phyloP scores from a whole-genome alignment of 2,888 invertebrate genomes.

The Argynnis bischoffii region DNA sequence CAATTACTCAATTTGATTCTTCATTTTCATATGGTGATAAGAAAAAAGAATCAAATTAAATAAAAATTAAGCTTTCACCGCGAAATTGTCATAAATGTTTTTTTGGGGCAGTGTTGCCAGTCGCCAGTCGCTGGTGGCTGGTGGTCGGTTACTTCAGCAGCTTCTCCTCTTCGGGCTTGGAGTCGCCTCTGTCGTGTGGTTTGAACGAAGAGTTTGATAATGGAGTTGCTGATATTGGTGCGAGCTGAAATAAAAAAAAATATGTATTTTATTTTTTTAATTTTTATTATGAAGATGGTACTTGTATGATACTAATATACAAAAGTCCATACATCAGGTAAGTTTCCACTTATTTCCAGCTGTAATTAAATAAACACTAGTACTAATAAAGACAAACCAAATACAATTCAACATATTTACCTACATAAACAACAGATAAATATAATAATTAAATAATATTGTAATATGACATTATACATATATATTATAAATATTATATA shows the following conservation, averaged over 20 bases:
- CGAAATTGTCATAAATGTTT: slow-evolving; percentile 38
- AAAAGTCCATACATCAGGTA: too few species aligned
- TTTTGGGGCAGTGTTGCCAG: slow-evolving; percentile 37
- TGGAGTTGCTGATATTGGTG: slow-evolving; percentile 60
- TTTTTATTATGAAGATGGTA: too few species aligned
- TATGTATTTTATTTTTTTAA: too few species aligned
- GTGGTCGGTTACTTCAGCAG: slow-evolving; percentile 62
- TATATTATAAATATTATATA: too few species aligned
- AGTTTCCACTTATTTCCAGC: too few species aligned
- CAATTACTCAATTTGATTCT: slow-evolving; percentile 3
- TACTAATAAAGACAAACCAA: too few species aligned
- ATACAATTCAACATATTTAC: too few species aligned
- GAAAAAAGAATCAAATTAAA: slow-evolving; percentile 9
- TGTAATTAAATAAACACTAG: too few species aligned
- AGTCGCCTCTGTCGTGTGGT: slow-evolving; percentile 45
- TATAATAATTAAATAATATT: too few species aligned
- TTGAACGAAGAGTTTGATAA: slow-evolving; percentile 62
- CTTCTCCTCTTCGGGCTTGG: slow-evolving; percentile 64
- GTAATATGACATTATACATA: too few species aligned
- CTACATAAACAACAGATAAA: too few species aligned
- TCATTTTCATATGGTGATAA: neutral
- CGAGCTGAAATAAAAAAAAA: slow-evolving; percentile 46
- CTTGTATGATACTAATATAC: too few species aligned
- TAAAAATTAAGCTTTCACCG: slow-evolving; percentile 40
- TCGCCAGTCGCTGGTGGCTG: slow-evolving; percentile 36